Percentiles rank a stretch among this genome's conserved stretches.
Evolutionary conservation across 2,113 vertebrate genomes (phyloP).

Genomic region (Pipra filicauda): DNA sequence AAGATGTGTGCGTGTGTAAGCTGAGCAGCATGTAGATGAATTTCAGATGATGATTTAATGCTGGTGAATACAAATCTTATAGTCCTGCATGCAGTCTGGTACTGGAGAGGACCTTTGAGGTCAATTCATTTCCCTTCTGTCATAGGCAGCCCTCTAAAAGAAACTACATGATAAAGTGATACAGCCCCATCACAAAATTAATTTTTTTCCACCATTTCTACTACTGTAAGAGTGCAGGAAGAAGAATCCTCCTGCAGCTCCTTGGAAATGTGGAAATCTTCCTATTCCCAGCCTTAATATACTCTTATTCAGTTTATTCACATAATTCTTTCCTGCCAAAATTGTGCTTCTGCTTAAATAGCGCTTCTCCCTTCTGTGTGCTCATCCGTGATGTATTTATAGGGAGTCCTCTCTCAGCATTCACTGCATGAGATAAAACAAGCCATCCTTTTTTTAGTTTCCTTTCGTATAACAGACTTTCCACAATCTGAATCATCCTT

Average conservation of each 20-base stretch:
- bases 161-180: not conserved
- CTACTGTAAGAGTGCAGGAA: not conserved
- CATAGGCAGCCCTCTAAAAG: not conserved
- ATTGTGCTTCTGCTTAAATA: constrained; percentile 39
- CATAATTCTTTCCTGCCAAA: constrained; percentile 32
- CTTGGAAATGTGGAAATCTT: constrained; percentile 35
- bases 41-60: constrained; percentile 5
- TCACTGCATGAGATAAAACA: constrained; percentile 44
- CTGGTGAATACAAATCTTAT: not conserved
- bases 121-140: constrained; percentile 43
- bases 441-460: constrained; percentile 22
- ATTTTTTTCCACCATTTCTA: constrained; percentile 16
- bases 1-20: not conserved
- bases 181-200: not conserved
- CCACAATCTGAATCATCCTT: not conserved
- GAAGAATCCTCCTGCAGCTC: not conserved
- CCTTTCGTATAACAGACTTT: constrained; percentile 23
- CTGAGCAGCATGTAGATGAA: not conserved
- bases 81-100: not conserved
- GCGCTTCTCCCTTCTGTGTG: constrained; percentile 28
- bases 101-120: not conserved
- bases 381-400: constrained; percentile 52
- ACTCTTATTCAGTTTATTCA: constrained; percentile 29
- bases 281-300: not conserved
- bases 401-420: constrained; percentile 47